Percentiles rank a stretch among this genome's conserved stretches.
phyloP scores from a whole-genome alignment of 2,888 invertebrate species.

The Macrophya alboannulata region DNA sequence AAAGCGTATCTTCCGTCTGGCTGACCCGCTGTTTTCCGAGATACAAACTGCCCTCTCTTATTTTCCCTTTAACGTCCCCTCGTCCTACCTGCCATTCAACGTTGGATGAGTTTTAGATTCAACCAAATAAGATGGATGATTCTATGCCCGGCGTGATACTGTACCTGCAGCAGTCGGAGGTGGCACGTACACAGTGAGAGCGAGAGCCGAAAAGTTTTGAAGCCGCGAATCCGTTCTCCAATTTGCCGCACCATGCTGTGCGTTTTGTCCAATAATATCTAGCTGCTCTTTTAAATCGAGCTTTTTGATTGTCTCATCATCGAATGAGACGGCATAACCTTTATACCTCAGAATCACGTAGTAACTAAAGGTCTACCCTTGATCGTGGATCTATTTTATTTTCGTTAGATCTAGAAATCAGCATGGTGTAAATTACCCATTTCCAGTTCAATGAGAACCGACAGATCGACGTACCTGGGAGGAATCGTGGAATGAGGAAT shows the following conservation, averaged over 20 bases:
- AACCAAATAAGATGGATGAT: constrained; percentile 40
- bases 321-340: constrained; percentile 36
- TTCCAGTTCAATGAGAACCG: constrained; percentile 36
- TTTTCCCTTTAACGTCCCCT: constrained; percentile 60
- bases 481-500: background rate
- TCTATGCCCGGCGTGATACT: constrained; percentile 9
- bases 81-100: constrained; percentile 33
- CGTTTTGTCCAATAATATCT: constrained; percentile 13
- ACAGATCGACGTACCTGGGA: background rate
- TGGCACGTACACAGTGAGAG: background rate
- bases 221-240: constrained; percentile 39
- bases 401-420: constrained; percentile 15
- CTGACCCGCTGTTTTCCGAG: constrained; percentile 75
- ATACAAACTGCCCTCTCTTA: constrained; percentile 69
- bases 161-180: background rate
- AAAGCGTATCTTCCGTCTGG: constrained; percentile 74
- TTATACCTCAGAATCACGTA: background rate
- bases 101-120: constrained; percentile 47
- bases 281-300: background rate
- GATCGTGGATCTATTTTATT: background rate
- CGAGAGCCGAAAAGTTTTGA: background rate
- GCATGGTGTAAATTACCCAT: constrained; percentile 51
- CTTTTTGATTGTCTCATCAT: constrained; percentile 41
- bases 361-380: background rate
- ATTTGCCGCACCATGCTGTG: constrained; percentile 34